phyloP scores from a whole-genome alignment of 1,140 invertebrate species.

The Argopecten irradians region DNA sequence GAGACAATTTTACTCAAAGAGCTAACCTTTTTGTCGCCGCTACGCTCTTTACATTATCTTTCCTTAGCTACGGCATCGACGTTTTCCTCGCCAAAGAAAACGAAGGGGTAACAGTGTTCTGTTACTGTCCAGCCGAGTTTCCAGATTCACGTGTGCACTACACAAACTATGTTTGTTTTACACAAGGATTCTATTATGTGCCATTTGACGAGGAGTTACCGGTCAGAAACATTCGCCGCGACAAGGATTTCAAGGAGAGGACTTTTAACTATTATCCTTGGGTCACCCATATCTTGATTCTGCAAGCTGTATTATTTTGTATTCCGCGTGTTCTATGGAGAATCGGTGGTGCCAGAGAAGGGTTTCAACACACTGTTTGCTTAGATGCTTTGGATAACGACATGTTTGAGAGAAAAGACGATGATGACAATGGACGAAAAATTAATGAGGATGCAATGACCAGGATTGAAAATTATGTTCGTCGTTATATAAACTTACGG shows the following conservation, averaged over 20 bases:
- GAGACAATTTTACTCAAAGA: not conserved
- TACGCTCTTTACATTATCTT: not conserved
- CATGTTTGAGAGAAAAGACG: not conserved
- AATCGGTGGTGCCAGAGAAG: not conserved
- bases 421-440: not conserved
- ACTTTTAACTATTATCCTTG: not conserved
- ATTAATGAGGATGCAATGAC: not conserved
- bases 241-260: not conserved
- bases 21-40: not conserved
- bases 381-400: not conserved
- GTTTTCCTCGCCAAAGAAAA: not conserved
- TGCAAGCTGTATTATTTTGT: not conserved
- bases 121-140: not conserved
- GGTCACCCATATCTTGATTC: not conserved
- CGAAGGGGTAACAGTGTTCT: not conserved
- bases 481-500: not conserved
- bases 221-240: not conserved
- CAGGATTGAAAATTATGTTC: not conserved
- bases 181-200: not conserved
- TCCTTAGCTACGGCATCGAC: not conserved
- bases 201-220: not conserved
- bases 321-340: not conserved
- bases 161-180: not conserved
- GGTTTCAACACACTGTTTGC: not conserved
- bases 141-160: not conserved